Evolutionary conservation across 2,888 invertebrate species (phyloP).

Genomic region (Altica lythri): DNA sequence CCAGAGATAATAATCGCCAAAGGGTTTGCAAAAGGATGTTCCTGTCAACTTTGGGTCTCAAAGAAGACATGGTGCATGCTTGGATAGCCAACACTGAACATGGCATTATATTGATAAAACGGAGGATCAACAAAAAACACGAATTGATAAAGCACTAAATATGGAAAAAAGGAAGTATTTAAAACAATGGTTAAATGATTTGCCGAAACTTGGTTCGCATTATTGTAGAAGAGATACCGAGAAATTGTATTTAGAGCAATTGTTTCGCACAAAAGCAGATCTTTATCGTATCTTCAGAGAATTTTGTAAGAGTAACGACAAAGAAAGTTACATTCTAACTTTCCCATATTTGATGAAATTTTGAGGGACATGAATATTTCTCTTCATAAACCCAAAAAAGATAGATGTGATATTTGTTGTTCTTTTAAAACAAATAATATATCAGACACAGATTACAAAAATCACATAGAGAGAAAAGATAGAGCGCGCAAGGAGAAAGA

Average conservation of each 20-base stretch:
- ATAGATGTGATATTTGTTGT: slow-evolving; percentile 5
- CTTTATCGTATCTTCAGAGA: slow-evolving; percentile 2
- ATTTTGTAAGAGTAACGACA: background rate
- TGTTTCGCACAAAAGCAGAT: slow-evolving; percentile 7
- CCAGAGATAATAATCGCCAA: slow-evolving; percentile 4
- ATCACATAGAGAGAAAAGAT: slow-evolving; percentile 3
- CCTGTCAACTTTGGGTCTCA: slow-evolving; percentile 3
- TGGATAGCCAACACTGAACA: background rate
- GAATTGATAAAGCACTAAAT: background rate
- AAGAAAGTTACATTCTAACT: slow-evolving; percentile 5
- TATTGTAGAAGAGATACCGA: background rate
- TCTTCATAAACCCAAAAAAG: background rate
- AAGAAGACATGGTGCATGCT: slow-evolving; percentile 1
- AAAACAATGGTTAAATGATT: background rate
- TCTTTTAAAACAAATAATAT: slow-evolving; percentile 2
- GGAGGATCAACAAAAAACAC: background rate
- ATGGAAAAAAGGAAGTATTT: background rate
- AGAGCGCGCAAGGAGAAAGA: too few relatives aligned
- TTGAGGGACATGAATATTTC: slow-evolving; percentile 4
- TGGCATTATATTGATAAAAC: background rate
- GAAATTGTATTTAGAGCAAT: slow-evolving; percentile 8
- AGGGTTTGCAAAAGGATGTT: slow-evolving; percentile 3
- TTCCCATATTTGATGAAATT: slow-evolving; percentile 4
- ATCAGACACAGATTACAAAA: background rate
- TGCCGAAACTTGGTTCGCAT: slow-evolving; percentile 9